A percentile compares a stretch with the other conserved stretches of the same genome.
Conservation (phyloP, 2,113 vertebrate species). For the Otus sunia region DNA sequence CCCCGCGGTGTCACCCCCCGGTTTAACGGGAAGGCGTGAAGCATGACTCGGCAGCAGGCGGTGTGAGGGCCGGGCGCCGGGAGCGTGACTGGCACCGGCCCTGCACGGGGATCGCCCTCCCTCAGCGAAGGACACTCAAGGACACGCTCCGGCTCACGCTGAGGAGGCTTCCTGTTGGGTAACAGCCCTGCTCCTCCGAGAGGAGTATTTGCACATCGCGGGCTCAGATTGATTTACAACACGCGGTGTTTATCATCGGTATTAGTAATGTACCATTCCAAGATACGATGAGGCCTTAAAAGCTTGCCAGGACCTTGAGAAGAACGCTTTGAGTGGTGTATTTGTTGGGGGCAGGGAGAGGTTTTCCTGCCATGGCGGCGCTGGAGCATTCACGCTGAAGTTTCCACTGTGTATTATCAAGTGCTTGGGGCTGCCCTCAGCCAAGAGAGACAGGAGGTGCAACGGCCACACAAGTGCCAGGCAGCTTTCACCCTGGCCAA, state of each 20-base stretch:
- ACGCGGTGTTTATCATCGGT: background rate
- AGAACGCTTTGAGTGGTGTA: background rate
- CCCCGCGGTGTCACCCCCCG: accelerated
- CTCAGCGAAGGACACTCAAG: background rate
- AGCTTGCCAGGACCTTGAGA: background rate
- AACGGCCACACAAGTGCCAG: background rate
- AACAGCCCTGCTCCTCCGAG: background rate
- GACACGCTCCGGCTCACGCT: background rate
- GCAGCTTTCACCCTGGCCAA: background rate
- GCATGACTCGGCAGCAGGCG: accelerated
- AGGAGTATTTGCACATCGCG: background rate
- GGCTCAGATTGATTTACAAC: background rate
- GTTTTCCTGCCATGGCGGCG: accelerated
- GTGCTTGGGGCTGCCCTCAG: accelerated
- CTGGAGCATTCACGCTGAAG: background rate
- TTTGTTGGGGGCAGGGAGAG: background rate
- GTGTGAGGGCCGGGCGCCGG: accelerated
- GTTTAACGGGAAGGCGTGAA: accelerated
- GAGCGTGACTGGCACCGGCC: accelerated
- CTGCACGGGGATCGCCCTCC: background rate
- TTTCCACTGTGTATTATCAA: accelerated
- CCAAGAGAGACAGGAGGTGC: accelerated
- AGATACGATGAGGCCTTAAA: background rate
- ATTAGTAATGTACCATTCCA: accelerated
- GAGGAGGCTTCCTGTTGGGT: background rate